Conservation (phyloP, 2,888 invertebrate genomes). For the Mesochorus sp. region DNA sequence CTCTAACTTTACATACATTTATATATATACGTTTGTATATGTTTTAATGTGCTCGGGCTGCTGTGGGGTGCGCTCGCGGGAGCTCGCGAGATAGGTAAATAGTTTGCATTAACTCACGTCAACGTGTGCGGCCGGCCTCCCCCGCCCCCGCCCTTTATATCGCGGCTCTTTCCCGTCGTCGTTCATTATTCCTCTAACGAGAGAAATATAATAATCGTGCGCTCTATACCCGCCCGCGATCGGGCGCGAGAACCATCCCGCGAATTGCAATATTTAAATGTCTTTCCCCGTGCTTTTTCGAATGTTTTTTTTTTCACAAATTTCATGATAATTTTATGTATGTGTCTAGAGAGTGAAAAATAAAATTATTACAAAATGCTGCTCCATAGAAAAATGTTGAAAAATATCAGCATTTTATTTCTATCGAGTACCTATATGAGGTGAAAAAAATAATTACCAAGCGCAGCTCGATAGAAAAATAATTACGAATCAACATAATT, state of each 20-base stretch:
- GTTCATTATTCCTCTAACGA: constrained; percentile 60
- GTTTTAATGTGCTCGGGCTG: constrained; percentile 28
- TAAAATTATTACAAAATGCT: no score
- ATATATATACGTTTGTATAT: not conserved
- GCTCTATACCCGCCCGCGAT: constrained; percentile 5
- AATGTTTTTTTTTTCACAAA: no score
- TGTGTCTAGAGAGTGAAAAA: no score
- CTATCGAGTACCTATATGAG: no score
- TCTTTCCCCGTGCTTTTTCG: no score
- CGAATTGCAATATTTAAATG: constrained; percentile 14
- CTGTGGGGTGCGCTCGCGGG: constrained; percentile 56
- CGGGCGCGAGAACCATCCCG: constrained; percentile 32
- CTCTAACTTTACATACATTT: not conserved
- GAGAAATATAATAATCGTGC: constrained; percentile 53
- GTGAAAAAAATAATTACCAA: no score
- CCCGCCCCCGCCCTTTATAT: constrained; percentile 3
- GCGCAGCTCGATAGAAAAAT: no score
- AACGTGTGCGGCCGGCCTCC: constrained; percentile 64
- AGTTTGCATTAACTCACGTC: constrained; percentile 68
- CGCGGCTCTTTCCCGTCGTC: constrained; percentile 45
- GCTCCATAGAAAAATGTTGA: no score
- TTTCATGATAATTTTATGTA: no score
- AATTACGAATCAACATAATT: no score
- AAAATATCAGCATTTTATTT: no score
- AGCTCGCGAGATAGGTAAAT: constrained; percentile 65